Evolutionary conservation across 2,797 vertebrate genomes (phyloP).

Genomic region (Lutjanus argentimaculatus): DNA sequence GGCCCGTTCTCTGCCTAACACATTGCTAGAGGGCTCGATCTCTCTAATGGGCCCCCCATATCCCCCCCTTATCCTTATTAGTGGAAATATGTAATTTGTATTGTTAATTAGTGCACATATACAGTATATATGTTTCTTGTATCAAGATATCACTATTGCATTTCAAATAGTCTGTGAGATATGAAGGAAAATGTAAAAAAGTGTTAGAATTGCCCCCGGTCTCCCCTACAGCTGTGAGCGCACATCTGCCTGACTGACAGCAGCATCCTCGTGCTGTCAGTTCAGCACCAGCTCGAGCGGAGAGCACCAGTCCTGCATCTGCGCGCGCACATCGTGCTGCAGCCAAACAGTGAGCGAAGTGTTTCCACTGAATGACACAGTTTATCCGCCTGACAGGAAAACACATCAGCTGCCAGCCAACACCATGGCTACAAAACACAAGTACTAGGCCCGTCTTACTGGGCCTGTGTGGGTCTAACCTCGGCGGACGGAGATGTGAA

Average conservation of each 20-base stretch:
- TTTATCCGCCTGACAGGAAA: slow-evolving; percentile 39
- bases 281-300: slow-evolving; percentile 85
- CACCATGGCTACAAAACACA: slow-evolving; percentile 24
- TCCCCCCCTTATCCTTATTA: no score
- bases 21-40: no score
- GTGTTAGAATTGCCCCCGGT: no score
- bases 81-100: no score
- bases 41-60: no score
- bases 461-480: background rate
- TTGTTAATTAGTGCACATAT: no score
- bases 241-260: slow-evolving; percentile 4
- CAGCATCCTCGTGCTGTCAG: slow-evolving; percentile 27
- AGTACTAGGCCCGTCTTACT: slow-evolving; percentile 8
- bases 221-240: background rate
- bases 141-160: no score
- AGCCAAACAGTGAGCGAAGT: slow-evolving; percentile 55
- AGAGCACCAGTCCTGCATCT: slow-evolving; percentile 75
- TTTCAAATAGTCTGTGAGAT: no score
- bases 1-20: no score
- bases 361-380: slow-evolving; percentile 74
- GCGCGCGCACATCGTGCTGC: slow-evolving; percentile 57
- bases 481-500: slow-evolving; percentile 12
- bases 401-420: background rate
- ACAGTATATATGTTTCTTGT: no score
- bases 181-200: no score